Base-by-base conservation (phyloP, 2,888 invertebrate species). In the Peribatodes rhomboidaria region DNA sequence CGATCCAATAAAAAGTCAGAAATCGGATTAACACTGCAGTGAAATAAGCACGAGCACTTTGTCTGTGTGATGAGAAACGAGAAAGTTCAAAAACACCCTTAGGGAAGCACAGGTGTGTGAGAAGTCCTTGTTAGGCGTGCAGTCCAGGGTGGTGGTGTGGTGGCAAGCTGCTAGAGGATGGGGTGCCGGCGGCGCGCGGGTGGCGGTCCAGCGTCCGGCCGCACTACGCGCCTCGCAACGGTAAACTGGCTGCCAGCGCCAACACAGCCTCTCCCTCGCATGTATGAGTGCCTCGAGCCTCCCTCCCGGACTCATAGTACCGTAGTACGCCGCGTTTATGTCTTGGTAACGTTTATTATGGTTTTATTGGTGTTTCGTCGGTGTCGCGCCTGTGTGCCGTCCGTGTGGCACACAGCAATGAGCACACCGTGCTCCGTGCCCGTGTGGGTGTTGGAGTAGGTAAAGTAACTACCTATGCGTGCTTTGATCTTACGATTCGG, bases 401-500 rank as follows among this genome's bases (percentile, higher is more conserved):
- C 73, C 78, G 79, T 76, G 82, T 76, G 80, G 67, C 78, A 81
- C 84, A 83, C 83, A 75, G 67, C 72, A 68, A 67, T 68, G 61
- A 70, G 76, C 72, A 69, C 77, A 73, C 78, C 77, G 70, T 77
- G 80, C 74, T 76, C 77, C 78, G 70, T 68, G 76, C 72, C 71
- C 82, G 84, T 90, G 90, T 90, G 88, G 89, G 90, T 90, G 89
- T 89, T 82, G 83, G 85, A 85, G 86, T 91, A 88, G 87, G 89
- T 89, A 87, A 88, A 88, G 92, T 92, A 79, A 82, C 76, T 83
- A 89, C 88, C 89, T 89, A 91, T 88, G 92, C 90, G 91, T 92
- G 92, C 92, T 93, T 92, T 92, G 92, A 92, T 92, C 92, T 92
- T 92, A 92, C 86, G 90, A 92, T 91, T 92, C 88, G 92, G 92